These are phyloP conservation scores for Montipora capitata DNA, from an alignment of 92 coral and sea anemone species.

Conservation along the genomic window DNA sequence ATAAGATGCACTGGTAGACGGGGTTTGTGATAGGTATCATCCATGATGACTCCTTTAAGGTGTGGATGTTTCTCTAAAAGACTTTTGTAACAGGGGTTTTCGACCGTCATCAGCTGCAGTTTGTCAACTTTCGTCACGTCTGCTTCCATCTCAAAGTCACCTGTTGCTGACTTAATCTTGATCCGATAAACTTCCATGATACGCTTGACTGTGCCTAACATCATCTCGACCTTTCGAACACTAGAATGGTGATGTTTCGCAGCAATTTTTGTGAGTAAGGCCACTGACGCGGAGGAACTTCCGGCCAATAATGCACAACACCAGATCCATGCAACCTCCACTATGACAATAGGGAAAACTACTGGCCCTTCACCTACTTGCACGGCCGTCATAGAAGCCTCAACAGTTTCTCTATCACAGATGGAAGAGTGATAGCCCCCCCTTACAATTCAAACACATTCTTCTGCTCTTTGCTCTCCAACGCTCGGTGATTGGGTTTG, in stretches of 20 bases:
- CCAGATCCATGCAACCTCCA: background rate
- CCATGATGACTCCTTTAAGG: slow-evolving; percentile 21
- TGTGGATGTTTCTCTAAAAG: slow-evolving; percentile 7
- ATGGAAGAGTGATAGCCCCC: slow-evolving; percentile 16
- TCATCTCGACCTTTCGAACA: slow-evolving; percentile 14
- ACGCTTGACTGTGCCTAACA: slow-evolving; percentile 2
- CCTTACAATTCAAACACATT: background rate
- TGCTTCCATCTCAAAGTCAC: too few species aligned
- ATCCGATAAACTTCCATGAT: background rate
- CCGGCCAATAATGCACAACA: too few species aligned
- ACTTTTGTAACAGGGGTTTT: slow-evolving; percentile 21
- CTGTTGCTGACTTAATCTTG: background rate
- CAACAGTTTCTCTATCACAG: background rate
- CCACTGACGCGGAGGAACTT: background rate
- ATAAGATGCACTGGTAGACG: slow-evolving; percentile 44
- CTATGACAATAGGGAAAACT: slow-evolving; percentile 7
- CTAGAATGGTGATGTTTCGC: slow-evolving; percentile 12
- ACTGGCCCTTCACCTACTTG: too few species aligned
- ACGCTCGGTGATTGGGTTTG: background rate
- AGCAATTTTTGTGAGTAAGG: background rate
- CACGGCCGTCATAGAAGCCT: background rate
- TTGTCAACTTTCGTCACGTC: slow-evolving; percentile 6
- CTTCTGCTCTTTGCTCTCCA: background rate
- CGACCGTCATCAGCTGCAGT: slow-evolving; percentile 26
- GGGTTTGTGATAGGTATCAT: too few species aligned